Base-by-base conservation (phyloP, 30 jellyfish, hydroid and myxozoan genomes). In the Aurelia aurita complex sp. Pacific region DNA sequence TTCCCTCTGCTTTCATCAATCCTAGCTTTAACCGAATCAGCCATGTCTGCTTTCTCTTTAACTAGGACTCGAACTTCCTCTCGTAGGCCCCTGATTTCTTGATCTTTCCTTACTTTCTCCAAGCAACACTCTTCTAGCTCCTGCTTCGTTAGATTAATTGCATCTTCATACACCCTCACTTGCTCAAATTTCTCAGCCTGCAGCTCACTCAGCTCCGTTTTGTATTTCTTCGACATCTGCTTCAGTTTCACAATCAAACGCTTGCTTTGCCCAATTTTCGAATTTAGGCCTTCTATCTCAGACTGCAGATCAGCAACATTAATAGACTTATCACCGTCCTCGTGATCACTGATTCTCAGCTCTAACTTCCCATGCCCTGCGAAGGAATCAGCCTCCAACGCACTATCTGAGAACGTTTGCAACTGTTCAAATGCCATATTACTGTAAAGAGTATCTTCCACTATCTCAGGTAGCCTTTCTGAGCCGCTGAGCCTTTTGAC, bases 21-120 rank as follows among this genome's bases (percentile, higher is more conserved):
- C 38, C 87, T 64, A 12, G 61, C 18, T 36, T 75, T 74, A n/a
- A 72, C 34, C 18, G 73, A 51, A 29, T 85, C 88, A 11, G 66
- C 90, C 50, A 71, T 14, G 13, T 61, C 76, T 9, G 74, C 76
- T 69, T 93, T 93, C 72, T 94, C 99, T 42, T 89, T 65, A 10
- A 94, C 97, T 59, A 87, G 90, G 5, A 62, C 89, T 1, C 64
- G 67, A 4, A 94, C 89, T 46, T 94, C 97, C 43, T 94, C 97
- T 32, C 99, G 67, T 59, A 94, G 62, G 68, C 92, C 82, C 35
- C 80, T 23, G 10, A 88, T 68, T 52, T 78, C 87, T 32, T 78
- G 91, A n/a, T 88, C 96, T 63, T 88, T 88, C 74, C 88, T 73
- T 34, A 76, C 69, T 18, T 74, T 85, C 61, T 85, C 94, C 29